Conservation (phyloP, 2,797 vertebrate genomes). For the Notolepis coatsorum region DNA sequence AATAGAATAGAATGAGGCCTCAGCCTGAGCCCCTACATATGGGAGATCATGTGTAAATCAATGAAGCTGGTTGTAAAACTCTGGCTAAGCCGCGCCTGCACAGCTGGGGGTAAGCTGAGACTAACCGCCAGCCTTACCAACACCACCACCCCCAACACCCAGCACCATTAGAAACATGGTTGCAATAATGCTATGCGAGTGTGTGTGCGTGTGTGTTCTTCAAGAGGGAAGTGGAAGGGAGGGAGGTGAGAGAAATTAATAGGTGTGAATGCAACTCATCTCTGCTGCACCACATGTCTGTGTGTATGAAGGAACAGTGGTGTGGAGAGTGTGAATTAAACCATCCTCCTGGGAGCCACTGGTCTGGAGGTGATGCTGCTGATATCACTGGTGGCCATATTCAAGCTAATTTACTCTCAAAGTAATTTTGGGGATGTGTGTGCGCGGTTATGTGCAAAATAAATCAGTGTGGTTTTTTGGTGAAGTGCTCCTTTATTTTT, state of each 20-base stretch:
- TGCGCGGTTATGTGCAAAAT: no score
- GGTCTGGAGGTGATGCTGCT: no score
- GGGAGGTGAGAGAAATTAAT: conserved; percentile 19
- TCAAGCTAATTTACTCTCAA: no score
- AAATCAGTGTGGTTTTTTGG: no score
- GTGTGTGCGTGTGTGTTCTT: conserved; percentile 5
- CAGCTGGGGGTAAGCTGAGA: conserved; percentile 93
- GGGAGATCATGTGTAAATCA: conserved; percentile 96
- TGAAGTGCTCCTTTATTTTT: no score
- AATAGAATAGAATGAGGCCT: conserved; percentile 52
- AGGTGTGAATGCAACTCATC: conserved; percentile 12
- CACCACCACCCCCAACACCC: conserved; percentile 81
- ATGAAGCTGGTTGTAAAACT: conserved; percentile 95
- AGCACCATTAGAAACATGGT: conserved; percentile 84
- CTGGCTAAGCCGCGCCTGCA: conserved; percentile 92
- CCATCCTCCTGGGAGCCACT: no score
- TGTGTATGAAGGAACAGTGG: conserved; percentile 31
- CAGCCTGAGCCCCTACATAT: conserved; percentile 80
- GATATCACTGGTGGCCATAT: no score
- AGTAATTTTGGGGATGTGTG: no score
- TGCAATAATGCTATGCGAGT: conserved; percentile 49
- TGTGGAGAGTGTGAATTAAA: conserved; percentile 20
- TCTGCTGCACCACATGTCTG: conserved; percentile 36
- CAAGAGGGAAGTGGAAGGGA: conserved; percentile 14
- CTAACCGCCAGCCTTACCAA: conserved; percentile 87